Base-by-base conservation (phyloP, 2,113 vertebrate genomes). In the Misgurnus anguillicaudatus region DNA sequence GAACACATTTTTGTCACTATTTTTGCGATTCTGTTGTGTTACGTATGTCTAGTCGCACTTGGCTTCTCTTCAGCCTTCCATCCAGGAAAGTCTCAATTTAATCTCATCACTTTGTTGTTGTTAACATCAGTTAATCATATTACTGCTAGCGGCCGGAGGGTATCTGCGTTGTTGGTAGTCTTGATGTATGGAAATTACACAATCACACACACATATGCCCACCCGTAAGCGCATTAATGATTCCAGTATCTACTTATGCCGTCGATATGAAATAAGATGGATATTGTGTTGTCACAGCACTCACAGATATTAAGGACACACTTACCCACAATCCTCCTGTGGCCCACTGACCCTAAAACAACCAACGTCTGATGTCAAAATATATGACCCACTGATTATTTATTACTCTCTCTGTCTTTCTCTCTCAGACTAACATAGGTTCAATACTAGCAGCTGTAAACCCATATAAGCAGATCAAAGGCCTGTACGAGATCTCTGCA, bases 391-490 rank as follows among this genome's bases (percentile, higher is more conserved):
- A 13, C 51, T 19, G 36, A 61, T 74, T 60, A 42, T 61, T 73
- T 14, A 6, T 53, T n/a, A 7, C 19, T 80, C 14, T 62, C 9
- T 62, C 10, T 16, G 3, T 51, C 11, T 66, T 7, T 64, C 79
- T 85, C 14, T 81, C 38, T 1, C 90, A 97, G 96, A 97, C 96
- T 55, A 96, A 96, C 85, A 97, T 97, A 41, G 96, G 96, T 72
- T 97, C 95, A 81, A 97, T 97, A 90, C 70, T 97, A 91, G 94
- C 94, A 3, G 95, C 96, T 2, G 94, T 97, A 82, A 97, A 97
- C 81, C 96, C 96, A 21, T 97, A 97, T 87, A 96, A 95, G 86
- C 89, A 90, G 86, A 94, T 97, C 80, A 8, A 89, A 9, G 93
- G 93, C 19, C 84, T 97, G 88, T 97, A 97, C 48, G 92, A 94